Evolutionary conservation across 1,140 invertebrate species (phyloP), one percentile per base, ranked within the genome.

Genomic region (Dysdera silvatica): DNA sequence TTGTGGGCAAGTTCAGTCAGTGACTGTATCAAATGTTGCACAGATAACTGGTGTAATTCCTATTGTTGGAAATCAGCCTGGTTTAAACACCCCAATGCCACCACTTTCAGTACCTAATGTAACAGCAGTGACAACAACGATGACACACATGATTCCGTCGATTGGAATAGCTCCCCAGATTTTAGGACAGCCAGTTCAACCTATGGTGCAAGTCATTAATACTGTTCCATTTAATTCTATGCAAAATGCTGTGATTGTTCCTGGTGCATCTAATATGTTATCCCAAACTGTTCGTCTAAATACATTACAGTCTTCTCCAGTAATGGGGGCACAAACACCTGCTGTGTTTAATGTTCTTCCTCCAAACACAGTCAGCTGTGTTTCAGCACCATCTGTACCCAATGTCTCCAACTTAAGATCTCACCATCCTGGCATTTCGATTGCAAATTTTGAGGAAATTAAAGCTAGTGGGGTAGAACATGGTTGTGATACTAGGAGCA

Each of bases 171-270:
- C 81, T 7, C 82, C 82, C 67, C 83, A 84, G 72, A 80, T 85
- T 2, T 75, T 85, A 28, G 83, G 84, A 2, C 87, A 89, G 71
- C 86, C 86, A 18, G 68, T 70, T 24, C 72, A 73, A 43, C 73
- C 74, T 16, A 68, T 75, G 49, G 68, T 74, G 43, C 74, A 75
- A 1, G 79, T 93, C 10, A 85, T 91, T 1, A 91, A 91, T 70
- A 85, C 87, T 10, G 60, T 73, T 23, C 67, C 70, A 24, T 58
- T 71, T 40, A 70, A 69, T 57, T 66, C 72, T 0, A 78, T 91
- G 64, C 85, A 86, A 64, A 82, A 86, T 20, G 87, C 87, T 0
- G 82, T 89, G 8, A 68, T 79, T 35, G 82, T 91, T 48, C 88
- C 88, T 74, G 85, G 85, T 4, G 68, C 67, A 28, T 83, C 86